These are phyloP conservation scores for Drosophila meridiana DNA, from an alignment of 2,888 invertebrate genomes.

Conservation along the genomic window DNA sequence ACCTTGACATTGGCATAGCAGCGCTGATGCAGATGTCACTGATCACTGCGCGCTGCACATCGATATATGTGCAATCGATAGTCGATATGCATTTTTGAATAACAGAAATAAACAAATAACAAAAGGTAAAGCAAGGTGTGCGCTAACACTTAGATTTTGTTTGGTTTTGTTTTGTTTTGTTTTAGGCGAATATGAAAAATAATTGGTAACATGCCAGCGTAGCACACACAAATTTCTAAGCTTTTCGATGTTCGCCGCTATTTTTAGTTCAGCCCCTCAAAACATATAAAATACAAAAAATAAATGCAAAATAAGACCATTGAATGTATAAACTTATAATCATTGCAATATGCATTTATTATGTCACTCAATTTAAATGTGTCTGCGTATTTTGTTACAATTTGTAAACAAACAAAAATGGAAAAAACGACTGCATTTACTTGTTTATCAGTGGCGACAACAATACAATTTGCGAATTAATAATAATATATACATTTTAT, in stretches of 20 bases:
- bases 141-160: conserved; percentile 9
- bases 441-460: conserved; percentile 1
- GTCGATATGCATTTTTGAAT: conserved; percentile 7
- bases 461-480: conserved; percentile 5
- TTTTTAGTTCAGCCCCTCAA: conserved; percentile 27
- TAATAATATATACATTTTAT: not conserved
- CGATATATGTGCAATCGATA: conserved; percentile 12
- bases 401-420: not conserved
- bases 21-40: conserved; percentile 7
- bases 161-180: conserved; percentile 23
- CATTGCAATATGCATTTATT: conserved; percentile 25
- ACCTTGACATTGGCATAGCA: conserved; percentile 60
- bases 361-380: conserved; percentile 20
- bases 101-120: conserved; percentile 9
- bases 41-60: conserved; percentile 9
- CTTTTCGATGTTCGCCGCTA: conserved; percentile 20
- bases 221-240: conserved; percentile 8
- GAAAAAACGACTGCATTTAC: not conserved
- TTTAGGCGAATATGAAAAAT: conserved; percentile 52
- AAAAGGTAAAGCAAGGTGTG: conserved; percentile 17
- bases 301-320: conserved; percentile 4
- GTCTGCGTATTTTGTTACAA: not conserved
- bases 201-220: conserved; percentile 61
- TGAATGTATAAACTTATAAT: conserved; percentile 12
- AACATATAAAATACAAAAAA: conserved; percentile 1